These are phyloP conservation scores for Acomys russatus DNA, from an alignment of 2,797 vertebrate genomes.

Conservation along the genomic window DNA sequence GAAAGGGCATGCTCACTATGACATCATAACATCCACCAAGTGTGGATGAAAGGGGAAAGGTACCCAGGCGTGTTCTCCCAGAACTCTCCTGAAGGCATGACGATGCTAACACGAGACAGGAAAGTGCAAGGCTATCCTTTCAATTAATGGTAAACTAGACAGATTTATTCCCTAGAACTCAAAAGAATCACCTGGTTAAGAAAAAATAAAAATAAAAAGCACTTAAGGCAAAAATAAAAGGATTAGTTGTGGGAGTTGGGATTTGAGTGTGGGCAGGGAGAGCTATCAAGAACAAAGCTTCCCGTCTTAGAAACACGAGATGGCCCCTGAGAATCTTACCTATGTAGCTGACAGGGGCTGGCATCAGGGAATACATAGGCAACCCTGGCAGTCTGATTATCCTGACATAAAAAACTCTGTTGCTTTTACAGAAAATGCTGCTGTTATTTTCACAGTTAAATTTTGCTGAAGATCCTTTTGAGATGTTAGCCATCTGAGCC, in stretches of 20 bases:
- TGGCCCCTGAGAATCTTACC: constrained; percentile 60
- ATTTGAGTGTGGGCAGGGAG: constrained; percentile 70
- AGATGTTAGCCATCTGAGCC: constrained; percentile 15
- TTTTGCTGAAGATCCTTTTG: constrained; percentile 39
- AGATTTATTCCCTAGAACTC: constrained; percentile 6
- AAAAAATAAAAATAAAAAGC: not conserved
- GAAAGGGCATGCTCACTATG: not conserved
- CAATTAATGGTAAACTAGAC: constrained; percentile 37
- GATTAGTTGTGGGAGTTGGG: constrained; percentile 55
- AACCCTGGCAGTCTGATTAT: constrained; percentile 52
- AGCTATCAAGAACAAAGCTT: constrained; percentile 65
- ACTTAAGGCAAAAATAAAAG: constrained; percentile 54
- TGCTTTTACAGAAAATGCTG: constrained; percentile 55
- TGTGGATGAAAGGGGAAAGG: not conserved
- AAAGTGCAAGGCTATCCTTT: constrained; percentile 50
- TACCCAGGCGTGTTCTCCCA: not conserved
- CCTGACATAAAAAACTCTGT: constrained; percentile 54
- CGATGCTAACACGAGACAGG: not conserved
- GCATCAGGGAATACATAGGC: not conserved
- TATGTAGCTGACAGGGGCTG: constrained; percentile 9
- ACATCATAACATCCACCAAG: not conserved
- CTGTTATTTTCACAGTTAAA: constrained; percentile 47
- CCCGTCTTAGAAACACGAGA: constrained; percentile 63
- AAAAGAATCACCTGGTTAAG: not conserved
- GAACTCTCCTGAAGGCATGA: constrained; percentile 9